These are phyloP conservation scores for Doryteuthis pealeii DNA, from an alignment of 1,140 invertebrate species.

Conservation along the genomic window DNA sequence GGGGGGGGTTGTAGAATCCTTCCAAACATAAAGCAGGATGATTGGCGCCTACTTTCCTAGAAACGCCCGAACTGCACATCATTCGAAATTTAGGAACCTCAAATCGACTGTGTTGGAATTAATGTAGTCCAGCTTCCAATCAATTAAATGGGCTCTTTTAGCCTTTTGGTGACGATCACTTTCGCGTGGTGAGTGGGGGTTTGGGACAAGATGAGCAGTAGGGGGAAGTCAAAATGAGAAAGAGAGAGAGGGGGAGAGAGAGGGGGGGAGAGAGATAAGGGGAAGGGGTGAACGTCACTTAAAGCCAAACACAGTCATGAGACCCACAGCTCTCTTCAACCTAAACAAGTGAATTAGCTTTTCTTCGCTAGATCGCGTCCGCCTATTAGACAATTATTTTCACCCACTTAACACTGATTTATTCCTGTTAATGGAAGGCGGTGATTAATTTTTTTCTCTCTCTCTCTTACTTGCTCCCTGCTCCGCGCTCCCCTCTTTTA, in stretches of 20 bases:
- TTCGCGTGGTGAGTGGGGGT: too few species aligned
- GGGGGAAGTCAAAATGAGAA: too few species aligned
- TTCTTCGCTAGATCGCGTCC: constrained; percentile 2
- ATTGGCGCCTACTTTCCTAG: too few species aligned
- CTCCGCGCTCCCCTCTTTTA: neutral
- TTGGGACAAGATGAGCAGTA: too few species aligned
- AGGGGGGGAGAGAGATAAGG: too few species aligned
- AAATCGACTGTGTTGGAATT: constrained; percentile 9
- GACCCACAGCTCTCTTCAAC: neutral
- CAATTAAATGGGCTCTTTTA: constrained; percentile 13
- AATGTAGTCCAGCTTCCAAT: neutral
- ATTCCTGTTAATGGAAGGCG: constrained; percentile 14
- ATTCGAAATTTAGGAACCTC: constrained; percentile 11
- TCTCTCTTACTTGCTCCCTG: neutral
- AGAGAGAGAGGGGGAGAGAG: too few species aligned
- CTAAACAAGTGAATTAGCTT: constrained; percentile 16
- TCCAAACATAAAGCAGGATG: too few species aligned
- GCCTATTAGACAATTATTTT: constrained; percentile 14
- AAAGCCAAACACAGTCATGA: neutral
- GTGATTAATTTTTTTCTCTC: constrained; percentile 14
- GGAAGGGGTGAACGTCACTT: neutral
- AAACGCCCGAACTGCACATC: too few species aligned
- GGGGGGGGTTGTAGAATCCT: too few species aligned
- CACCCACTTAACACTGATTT: constrained; percentile 15
- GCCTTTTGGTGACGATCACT: neutral